A percentile compares a stretch with the other conserved stretches of the same genome.
phyloP scores from a whole-genome alignment of 2,113 vertebrate species.

The Atrichornis clamosus region DNA sequence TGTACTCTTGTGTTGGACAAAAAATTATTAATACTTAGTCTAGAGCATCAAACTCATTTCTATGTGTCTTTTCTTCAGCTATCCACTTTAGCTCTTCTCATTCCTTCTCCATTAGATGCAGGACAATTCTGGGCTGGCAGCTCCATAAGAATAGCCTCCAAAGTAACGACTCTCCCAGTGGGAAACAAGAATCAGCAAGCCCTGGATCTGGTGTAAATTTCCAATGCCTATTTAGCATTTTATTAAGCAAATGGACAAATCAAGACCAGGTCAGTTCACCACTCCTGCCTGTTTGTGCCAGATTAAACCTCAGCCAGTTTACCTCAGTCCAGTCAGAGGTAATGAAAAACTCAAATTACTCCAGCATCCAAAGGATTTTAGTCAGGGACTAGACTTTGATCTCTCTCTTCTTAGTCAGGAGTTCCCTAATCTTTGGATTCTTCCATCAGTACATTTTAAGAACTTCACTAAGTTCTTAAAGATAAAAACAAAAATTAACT shows the following conservation, averaged over 20 bases:
- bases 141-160: background rate
- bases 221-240: background rate
- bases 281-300: background rate
- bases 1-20: background rate
- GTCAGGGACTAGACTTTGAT: background rate
- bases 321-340: background rate
- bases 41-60: background rate
- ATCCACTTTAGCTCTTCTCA: background rate
- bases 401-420: background rate
- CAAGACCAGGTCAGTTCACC: background rate
- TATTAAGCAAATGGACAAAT: background rate
- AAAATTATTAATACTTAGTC: background rate
- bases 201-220: background rate
- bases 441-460: background rate
- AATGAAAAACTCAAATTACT: background rate
- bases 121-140: background rate
- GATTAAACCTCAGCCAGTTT: background rate
- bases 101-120: background rate
- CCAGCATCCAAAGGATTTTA: background rate
- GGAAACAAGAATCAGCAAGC: background rate
- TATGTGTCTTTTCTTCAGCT: background rate
- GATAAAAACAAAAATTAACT: background rate
- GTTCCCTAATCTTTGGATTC: background rate
- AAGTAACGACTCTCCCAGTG: background rate
- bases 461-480: no score